Evolutionary conservation across 2,113 vertebrate species (phyloP).

Genomic region (Nesogale talazaci): DNA sequence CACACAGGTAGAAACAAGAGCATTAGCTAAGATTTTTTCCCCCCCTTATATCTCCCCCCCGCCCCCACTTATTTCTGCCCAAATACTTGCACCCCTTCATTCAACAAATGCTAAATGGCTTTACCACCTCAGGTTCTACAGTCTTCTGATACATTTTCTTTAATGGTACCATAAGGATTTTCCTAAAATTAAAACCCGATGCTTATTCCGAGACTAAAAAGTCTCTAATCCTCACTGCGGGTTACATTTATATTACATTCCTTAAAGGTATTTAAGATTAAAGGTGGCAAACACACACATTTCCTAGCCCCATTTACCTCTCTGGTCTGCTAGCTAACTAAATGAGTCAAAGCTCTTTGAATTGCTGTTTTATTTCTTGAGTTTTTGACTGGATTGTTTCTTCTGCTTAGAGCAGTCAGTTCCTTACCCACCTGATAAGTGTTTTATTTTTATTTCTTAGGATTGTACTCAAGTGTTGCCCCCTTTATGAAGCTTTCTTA

Average conservation of each 20-base stretch:
- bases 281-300: neutral
- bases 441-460: constrained; percentile 7
- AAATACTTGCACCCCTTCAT: neutral
- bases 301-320: neutral
- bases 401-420: neutral
- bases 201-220: neutral
- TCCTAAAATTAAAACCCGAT: constrained; percentile 31
- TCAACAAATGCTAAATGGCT: neutral
- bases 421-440: neutral
- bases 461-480: neutral
- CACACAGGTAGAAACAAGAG: neutral
- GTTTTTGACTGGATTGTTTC: neutral
- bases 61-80: neutral
- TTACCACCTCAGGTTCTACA: neutral
- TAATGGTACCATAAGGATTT: neutral
- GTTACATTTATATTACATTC: constrained; percentile 23
- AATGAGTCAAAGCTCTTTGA: neutral
- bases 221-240: neutral
- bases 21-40: neutral
- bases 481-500: neutral
- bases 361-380: neutral
- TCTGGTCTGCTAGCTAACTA: neutral
- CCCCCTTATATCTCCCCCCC: neutral
- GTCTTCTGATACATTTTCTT: neutral
- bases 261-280: too few relatives aligned